Base-by-base conservation (phyloP, 2,113 vertebrate genomes). In the Propithecus coquereli region DNA sequence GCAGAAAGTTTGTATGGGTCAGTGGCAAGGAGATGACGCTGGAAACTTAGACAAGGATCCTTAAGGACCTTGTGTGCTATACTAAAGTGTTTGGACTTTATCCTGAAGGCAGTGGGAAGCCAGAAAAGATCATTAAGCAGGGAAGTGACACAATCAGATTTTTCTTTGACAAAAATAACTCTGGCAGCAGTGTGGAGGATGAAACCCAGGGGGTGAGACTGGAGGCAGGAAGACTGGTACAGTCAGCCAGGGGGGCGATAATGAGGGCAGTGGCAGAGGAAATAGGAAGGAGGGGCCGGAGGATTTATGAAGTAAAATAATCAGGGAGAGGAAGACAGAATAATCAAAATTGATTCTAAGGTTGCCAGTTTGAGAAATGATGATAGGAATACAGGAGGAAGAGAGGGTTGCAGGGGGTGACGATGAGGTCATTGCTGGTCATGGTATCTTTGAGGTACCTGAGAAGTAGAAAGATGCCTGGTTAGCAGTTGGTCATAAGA, bases 41-140 rank as follows among this genome's bases (percentile, higher is more conserved):
- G 27, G 88, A 84, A 96, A 92, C 43, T 87, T 85, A 76, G 43
- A 83, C 85, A 34, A 95, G 66, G 22, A 54, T 90, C 65, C 88
- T 95, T 91, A 88, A 97, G 91, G 77, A 96, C 66, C 86, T 86
- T 96, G 65, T 90, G 59, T 85, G 70, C 65, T 59, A 50, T 61
- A 87, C 83, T 83, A 34, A 96, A 87, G 70, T 96, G 63, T 96
- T 97, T 96, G 85, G 91, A 90, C 83, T 92, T 95, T 81, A 73
- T 94, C 76, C 68, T 88, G 66, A 96, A 91, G 91, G 71, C 93
- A 96, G 57, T 94, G 85, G 93, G 87, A 85, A 96, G 74, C 93
- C 94, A 96, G 84, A 84, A 96, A 92, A 97, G 84, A 97, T 92
- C 91, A 96, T 97, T 97, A 97, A 96, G 71, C 82, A 84, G 71